phyloP scores from a whole-genome alignment of 2,113 vertebrate species.

The Heterotis niloticus region DNA sequence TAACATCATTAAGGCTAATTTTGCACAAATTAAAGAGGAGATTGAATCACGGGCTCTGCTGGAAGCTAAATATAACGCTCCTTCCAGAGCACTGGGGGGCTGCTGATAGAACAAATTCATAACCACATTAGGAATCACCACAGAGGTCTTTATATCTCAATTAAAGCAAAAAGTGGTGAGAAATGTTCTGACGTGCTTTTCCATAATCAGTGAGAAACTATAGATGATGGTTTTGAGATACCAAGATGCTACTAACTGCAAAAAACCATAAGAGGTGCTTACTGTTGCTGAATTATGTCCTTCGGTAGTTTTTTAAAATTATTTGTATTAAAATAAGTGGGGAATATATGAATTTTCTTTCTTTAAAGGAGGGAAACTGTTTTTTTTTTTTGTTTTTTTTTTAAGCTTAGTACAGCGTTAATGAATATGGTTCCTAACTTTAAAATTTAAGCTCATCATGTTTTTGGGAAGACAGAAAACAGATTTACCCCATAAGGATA shows the following conservation, averaged over 20 bases:
- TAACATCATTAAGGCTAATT: too few species aligned
- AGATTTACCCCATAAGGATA: neutral
- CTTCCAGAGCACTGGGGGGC: constrained; percentile 32
- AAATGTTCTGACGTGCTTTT: neutral
- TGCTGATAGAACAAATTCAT: constrained; percentile 60
- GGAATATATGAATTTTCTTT: neutral
- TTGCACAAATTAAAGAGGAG: neutral
- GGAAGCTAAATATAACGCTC: constrained; percentile 56
- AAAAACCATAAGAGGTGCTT: constrained; percentile 48
- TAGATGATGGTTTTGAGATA: constrained; percentile 31
- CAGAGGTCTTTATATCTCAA: constrained; percentile 55
- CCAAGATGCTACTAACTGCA: constrained; percentile 51
- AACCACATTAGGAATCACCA: constrained; percentile 42
- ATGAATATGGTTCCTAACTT: neutral
- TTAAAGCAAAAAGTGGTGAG: constrained; percentile 41
- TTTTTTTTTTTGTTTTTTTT: too few species aligned
- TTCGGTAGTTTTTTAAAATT: too few species aligned
- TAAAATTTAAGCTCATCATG: neutral
- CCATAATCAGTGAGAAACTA: neutral
- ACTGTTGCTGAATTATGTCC: constrained; percentile 32
- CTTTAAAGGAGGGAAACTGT: neutral
- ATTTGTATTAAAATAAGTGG: too few species aligned
- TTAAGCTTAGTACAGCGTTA: neutral
- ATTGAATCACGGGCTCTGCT: constrained; percentile 47
- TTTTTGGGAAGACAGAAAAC: neutral